Evolutionary conservation across 1,140 invertebrate species (phyloP).

Genomic region (Hypothenemus hampei): DNA sequence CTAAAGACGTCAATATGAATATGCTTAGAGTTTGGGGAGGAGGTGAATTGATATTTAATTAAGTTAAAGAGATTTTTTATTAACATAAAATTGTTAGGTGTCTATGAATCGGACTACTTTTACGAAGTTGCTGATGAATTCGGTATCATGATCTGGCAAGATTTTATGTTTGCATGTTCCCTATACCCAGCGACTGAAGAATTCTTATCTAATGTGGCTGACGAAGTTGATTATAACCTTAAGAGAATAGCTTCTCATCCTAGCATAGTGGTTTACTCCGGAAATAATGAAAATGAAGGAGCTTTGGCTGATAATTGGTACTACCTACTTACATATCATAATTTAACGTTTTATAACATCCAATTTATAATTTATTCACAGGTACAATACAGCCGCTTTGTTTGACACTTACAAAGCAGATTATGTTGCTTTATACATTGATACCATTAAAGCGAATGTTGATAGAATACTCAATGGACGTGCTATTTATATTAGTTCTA

Average conservation of each 20-base stretch:
- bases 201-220: constrained; percentile 50
- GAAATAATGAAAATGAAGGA: constrained; percentile 97
- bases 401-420: constrained; percentile 65
- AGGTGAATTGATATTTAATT: too few relatives aligned
- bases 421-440: constrained; percentile 82
- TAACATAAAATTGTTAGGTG: constrained; percentile 53
- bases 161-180: constrained; percentile 96
- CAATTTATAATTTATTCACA: too few relatives aligned
- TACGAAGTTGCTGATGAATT: constrained; percentile 79
- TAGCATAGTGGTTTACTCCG: constrained; percentile 84
- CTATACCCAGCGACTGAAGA: constrained; percentile 78
- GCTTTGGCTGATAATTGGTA: constrained; percentile 82
- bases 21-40: constrained; percentile 97
- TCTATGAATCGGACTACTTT: constrained; percentile 90
- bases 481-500: constrained; percentile 71
- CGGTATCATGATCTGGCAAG: constrained; percentile 86
- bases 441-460: constrained; percentile 68
- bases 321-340: too few relatives aligned
- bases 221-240: constrained; percentile 82
- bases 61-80: too few relatives aligned
- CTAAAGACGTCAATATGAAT: constrained; percentile 82
- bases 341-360: too few relatives aligned
- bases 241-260: constrained; percentile 82
- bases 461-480: constrained; percentile 50
- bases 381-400: constrained; percentile 53